A percentile compares a stretch with the other conserved stretches of the same genome.
These are phyloP conservation scores for Sminthurides aquaticus DNA, from an alignment of 2,888 invertebrate genomes.

Conservation along the genomic window DNA sequence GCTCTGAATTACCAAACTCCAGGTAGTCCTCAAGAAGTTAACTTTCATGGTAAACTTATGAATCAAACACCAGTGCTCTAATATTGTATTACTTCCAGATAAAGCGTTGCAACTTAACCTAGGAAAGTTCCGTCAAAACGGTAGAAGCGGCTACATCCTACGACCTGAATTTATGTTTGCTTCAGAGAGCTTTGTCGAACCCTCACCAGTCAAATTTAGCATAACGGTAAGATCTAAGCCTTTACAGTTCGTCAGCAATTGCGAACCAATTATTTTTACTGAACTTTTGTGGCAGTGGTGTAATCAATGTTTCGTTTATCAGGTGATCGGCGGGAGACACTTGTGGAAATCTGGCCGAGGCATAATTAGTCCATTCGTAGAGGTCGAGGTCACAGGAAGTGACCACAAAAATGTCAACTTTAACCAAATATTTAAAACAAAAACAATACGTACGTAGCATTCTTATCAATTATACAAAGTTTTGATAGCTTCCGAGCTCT, in stretches of 20 bases:
- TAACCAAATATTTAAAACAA: conserved; percentile 75
- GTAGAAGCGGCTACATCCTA: conserved; percentile 82
- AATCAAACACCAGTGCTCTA: not conserved
- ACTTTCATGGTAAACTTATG: too few relatives aligned
- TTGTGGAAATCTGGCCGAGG: conserved; percentile 71
- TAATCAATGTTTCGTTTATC: too few relatives aligned
- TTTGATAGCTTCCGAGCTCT: not conserved
- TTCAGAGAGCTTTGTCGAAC: conserved; percentile 17
- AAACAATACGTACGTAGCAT: conserved; percentile 64
- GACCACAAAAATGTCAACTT: conserved; percentile 61
- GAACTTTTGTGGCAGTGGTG: conserved; percentile 9
- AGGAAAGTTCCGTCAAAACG: conserved; percentile 86
- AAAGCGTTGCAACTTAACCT: conserved; percentile 93
- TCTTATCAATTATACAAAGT: not conserved
- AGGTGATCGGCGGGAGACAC: conserved; percentile 81
- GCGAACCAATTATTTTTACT: conserved; percentile 6
- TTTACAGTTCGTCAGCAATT: conserved; percentile 7
- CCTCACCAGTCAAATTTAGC: conserved; percentile 1
- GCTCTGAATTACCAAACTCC: conserved; percentile 94
- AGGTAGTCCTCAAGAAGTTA: too few relatives aligned
- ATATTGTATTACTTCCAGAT: conserved; percentile 54
- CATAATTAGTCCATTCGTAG: conserved; percentile 81
- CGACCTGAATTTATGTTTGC: conserved; percentile 82
- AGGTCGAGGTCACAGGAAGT: conserved; percentile 81
- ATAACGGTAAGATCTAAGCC: conserved; percentile 11